These are phyloP conservation scores for Takifugu flavidus DNA, from an alignment of 2,113 vertebrate species.

Conservation along the genomic window DNA sequence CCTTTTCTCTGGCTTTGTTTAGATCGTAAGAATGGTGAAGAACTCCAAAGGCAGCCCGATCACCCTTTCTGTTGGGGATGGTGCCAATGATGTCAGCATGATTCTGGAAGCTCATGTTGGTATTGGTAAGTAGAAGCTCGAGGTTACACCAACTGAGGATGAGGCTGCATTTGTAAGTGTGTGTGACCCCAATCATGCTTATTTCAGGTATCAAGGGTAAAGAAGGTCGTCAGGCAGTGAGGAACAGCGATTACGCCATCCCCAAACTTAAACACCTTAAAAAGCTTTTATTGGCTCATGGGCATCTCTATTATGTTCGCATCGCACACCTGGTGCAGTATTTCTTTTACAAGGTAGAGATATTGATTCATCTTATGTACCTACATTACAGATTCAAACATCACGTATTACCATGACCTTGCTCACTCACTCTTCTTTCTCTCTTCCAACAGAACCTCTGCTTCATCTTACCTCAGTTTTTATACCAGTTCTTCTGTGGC, in stretches of 20 bases:
- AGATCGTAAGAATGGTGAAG: constrained; percentile 99
- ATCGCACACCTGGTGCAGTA: constrained; percentile 98
- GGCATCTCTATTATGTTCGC: constrained; percentile 97
- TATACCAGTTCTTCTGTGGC: constrained; percentile 99
- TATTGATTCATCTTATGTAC: background rate
- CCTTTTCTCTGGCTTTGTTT: constrained; percentile 1
- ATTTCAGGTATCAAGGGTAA: constrained; percentile 93
- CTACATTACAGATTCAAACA: background rate
- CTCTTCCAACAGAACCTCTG: constrained; percentile 87
- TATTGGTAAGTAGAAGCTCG: constrained; percentile 82
- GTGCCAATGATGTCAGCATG: constrained; percentile 98
- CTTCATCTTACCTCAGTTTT: constrained; percentile 99
- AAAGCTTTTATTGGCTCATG: constrained; percentile 90
- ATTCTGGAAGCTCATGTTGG: constrained; percentile 98
- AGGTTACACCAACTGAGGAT: background rate
- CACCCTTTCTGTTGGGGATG: constrained; percentile 92
- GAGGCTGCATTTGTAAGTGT: background rate
- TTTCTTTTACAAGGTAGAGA: constrained; percentile 97
- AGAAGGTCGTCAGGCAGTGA: constrained; percentile 93
- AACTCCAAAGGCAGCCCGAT: constrained; percentile 91
- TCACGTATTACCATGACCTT: background rate
- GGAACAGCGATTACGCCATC: constrained; percentile 97
- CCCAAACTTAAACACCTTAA: constrained; percentile 95
- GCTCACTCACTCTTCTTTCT: constrained; percentile 13
- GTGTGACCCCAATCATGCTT: background rate